A percentile compares a stretch with the other conserved stretches of the same genome.
Evolutionary conservation across 2,113 vertebrate species (phyloP).

Genomic region (Zingel zingel): DNA sequence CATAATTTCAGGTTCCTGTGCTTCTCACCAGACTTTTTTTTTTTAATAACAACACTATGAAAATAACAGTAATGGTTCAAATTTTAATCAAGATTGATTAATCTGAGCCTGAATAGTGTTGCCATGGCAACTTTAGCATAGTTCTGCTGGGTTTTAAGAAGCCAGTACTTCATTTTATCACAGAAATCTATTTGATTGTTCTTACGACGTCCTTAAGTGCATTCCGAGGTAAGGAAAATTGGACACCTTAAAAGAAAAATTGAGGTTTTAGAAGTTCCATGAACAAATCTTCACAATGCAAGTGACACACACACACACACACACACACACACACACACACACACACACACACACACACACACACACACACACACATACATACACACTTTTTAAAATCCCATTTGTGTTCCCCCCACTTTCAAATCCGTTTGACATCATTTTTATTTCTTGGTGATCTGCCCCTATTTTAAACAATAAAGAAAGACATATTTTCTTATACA

Average conservation of each 20-base stretch:
- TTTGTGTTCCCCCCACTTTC: too few species aligned
- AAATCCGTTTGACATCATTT: too few species aligned
- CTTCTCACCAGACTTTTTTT: background rate
- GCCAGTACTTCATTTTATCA: conserved; percentile 17
- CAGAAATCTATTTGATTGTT: conserved; percentile 37
- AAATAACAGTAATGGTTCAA: conserved; percentile 8
- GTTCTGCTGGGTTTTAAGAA: conserved; percentile 16
- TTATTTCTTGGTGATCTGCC: too few species aligned
- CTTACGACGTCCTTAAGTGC: background rate
- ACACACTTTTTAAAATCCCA: too few species aligned
- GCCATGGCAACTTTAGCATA: conserved; percentile 41
- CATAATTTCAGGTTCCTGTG: background rate
- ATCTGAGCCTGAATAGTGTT: conserved; percentile 15
- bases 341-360: too few species aligned
- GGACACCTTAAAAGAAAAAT: background rate
- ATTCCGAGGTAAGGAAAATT: background rate
- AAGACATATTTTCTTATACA: too few species aligned
- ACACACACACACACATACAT: too few species aligned
- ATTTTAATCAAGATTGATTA: conserved; percentile 40
- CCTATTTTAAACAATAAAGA: too few species aligned
- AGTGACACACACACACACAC: too few species aligned
- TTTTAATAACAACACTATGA: background rate
- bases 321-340: too few species aligned
- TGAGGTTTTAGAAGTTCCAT: background rate
- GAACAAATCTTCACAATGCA: background rate